Evolutionary conservation across 2,797 vertebrate species (phyloP).

Genomic region (Emys orbicularis): DNA sequence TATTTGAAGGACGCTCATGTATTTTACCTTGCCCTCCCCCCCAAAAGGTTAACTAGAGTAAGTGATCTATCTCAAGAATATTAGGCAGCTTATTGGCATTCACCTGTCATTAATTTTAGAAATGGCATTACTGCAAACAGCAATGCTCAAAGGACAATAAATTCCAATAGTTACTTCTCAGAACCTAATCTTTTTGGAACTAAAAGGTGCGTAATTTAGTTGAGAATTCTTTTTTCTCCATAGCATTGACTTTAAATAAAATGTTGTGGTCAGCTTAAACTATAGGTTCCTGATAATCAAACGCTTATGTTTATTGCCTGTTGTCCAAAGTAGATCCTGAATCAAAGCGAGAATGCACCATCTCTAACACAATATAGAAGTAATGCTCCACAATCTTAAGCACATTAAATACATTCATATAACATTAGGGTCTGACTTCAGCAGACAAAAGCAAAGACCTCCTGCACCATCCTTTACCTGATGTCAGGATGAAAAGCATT

Average conservation of each 20-base stretch:
- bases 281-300: slow-evolving; percentile 24
- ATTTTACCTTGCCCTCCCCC: background rate
- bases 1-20: slow-evolving; percentile 39
- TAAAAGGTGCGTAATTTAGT: slow-evolving; percentile 16
- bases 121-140: background rate
- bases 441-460: background rate
- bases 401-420: background rate
- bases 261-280: slow-evolving; percentile 50
- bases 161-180: slow-evolving; percentile 4
- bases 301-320: slow-evolving; percentile 48
- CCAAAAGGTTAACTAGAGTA: background rate
- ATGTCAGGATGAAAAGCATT: background rate
- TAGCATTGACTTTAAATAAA: slow-evolving; percentile 21
- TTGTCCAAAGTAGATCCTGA: slow-evolving; percentile 34
- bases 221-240: slow-evolving; percentile 3
- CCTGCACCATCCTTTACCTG: background rate
- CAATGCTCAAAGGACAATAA: background rate
- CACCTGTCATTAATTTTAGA: slow-evolving; percentile 25
- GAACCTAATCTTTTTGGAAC: background rate
- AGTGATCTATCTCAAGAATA: background rate
- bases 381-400: background rate
- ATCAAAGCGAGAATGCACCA: slow-evolving; percentile 15
- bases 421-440: background rate
- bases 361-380: slow-evolving; percentile 29
- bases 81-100: slow-evolving; percentile 31